A percentile compares a stretch with the other conserved stretches of the same genome.
Conservation (phyloP, 2,888 invertebrate genomes). For the Resseliella maxima region DNA sequence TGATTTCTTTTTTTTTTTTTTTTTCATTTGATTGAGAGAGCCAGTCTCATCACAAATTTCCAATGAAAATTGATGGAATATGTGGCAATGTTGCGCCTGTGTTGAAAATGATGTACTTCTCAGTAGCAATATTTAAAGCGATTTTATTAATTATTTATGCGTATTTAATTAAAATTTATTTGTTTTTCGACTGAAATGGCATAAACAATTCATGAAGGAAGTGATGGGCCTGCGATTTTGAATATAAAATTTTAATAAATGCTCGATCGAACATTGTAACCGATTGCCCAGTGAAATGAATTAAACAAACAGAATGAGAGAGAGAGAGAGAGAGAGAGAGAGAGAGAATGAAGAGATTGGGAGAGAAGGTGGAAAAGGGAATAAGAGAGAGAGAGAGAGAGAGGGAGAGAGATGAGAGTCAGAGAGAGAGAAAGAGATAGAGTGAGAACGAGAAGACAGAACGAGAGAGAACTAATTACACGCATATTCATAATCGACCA, state of each 20-base stretch:
- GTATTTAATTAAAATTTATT: slow-evolving; percentile 48
- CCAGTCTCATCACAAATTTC: too few species aligned
- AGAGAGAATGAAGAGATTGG: not conserved
- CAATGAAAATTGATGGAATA: slow-evolving; percentile 25
- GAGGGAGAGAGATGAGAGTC: not conserved
- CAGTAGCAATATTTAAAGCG: slow-evolving; percentile 3
- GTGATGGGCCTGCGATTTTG: not conserved
- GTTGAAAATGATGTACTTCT: not conserved
- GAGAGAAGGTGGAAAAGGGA: not conserved
- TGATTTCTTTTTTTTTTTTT: not conserved
- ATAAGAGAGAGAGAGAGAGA: not conserved
- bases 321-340: too few species aligned
- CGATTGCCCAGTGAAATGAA: slow-evolving; percentile 50
- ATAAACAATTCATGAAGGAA: slow-evolving; percentile 25
- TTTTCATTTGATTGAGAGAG: not conserved
- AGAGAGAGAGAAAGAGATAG: too few species aligned
- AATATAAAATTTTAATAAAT: slow-evolving; percentile 28
- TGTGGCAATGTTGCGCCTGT: too few species aligned
- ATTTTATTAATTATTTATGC: slow-evolving; percentile 44
- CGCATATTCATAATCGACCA: slow-evolving; percentile 16
- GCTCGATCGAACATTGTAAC: slow-evolving; percentile 8
- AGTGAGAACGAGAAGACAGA: not conserved
- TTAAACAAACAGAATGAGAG: not conserved
- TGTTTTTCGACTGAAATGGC: slow-evolving; percentile 48
- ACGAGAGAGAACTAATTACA: not conserved